Base-by-base conservation (phyloP, 2,888 invertebrate genomes). In the Shargacucullia verbasci region DNA sequence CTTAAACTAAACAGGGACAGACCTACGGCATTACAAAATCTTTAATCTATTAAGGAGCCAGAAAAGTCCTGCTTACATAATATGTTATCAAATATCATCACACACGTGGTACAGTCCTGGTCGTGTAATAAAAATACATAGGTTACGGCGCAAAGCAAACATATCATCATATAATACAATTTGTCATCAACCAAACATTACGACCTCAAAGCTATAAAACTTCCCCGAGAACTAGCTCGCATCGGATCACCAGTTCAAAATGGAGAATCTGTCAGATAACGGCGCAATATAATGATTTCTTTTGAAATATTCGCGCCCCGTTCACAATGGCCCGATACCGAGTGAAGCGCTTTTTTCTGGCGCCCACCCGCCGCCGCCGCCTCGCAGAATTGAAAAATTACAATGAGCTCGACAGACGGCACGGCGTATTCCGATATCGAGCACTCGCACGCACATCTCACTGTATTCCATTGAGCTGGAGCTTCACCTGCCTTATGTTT, bases 341-440 rank as follows among this genome's bases (percentile, higher is more conserved):
- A 70, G 65, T 67, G 59, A 70, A 56, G 44, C 38, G 34, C 48
- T 50, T 59, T 65, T 62, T 60, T 44, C 41, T 43, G 20, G 20
- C 25, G 38, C n/a, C n/a, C n/a, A n/a, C n/a, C n/a, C n/a, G n/a
- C 38, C 54, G 50, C 20, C 20, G 20, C 20, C 20, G 20, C 56
- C 37, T 40, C 50, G 57, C 27, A 35, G 43, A 59, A 71, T 79
- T 70, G 65, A 70, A 70, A 73, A 65, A 78, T 72, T 56, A 73
- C 71, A 77, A 70, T 58, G 64, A 73, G 45, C 50, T 20, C 59
- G 35, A 31, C 29, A 53, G 45, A 12, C 29, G 62, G 46, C 41
- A 9, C 25, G 10, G 13, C 34, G 5, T 14, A 33, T 11, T 29
- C 15, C 34, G 27, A 34, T 55, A 54, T 14, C 31, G n/a, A 47